A percentile compares a stretch with the other conserved stretches of the same genome.
These are phyloP conservation scores for Thymallus thymallus DNA, from an alignment of 2,113 vertebrate species.

Conservation along the genomic window DNA sequence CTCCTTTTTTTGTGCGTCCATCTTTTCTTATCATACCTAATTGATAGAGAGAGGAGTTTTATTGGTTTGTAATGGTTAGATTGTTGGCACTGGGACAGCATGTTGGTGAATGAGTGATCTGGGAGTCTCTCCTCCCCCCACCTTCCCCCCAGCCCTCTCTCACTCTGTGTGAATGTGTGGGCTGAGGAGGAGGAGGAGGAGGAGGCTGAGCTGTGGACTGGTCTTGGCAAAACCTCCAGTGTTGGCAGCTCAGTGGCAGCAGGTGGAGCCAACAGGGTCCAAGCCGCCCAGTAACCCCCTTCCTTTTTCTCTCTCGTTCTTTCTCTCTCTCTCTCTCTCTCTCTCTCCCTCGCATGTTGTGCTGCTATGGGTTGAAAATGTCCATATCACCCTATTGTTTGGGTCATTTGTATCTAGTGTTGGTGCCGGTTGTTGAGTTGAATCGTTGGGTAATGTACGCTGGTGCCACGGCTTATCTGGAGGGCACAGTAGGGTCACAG, in stretches of 20 bases:
- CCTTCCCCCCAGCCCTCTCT: conserved; percentile 15
- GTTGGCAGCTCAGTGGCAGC: background rate
- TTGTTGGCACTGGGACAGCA: background rate
- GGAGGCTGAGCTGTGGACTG: too few relatives aligned
- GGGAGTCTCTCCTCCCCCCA: conserved; percentile 6
- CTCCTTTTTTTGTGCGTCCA: background rate
- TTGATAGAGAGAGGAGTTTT: background rate
- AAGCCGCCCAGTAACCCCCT: background rate
- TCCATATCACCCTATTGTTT: background rate
- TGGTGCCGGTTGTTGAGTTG: background rate
- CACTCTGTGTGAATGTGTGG: background rate
- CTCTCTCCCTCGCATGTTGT: too few relatives aligned
- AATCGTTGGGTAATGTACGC: background rate
- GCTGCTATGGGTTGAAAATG: too few relatives aligned
- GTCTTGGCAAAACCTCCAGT: background rate
- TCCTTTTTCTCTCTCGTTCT: background rate
- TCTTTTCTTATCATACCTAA: background rate
- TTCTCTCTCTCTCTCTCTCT: background rate
- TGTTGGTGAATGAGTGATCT: background rate
- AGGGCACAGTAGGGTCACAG: conserved; percentile 1
- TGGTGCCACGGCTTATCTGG: background rate
- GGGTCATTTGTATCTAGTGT: background rate
- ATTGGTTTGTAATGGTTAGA: background rate
- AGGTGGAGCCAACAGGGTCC: background rate
- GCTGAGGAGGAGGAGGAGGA: too few relatives aligned